Evolutionary conservation across 2,113 vertebrate genomes (phyloP).

Genomic region (Marmota monax): DNA sequence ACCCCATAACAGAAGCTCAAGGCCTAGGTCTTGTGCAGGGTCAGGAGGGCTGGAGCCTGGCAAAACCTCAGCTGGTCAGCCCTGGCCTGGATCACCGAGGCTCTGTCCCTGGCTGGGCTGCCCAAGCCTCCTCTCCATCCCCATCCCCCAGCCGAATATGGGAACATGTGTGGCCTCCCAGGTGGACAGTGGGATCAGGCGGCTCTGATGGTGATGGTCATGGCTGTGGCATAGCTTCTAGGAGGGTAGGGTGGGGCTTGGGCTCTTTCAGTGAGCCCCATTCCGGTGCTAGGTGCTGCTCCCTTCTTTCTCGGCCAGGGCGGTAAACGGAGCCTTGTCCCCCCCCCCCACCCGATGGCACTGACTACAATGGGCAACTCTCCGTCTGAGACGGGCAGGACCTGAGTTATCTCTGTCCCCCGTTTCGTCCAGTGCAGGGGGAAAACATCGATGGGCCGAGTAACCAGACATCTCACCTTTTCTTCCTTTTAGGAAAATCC

Average conservation of each 20-base stretch:
- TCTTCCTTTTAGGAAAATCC: slow-evolving; percentile 85
- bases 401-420: not conserved
- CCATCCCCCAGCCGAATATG: not conserved
- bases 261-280: not conserved
- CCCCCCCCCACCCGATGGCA: not conserved
- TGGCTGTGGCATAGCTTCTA: not conserved
- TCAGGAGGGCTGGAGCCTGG: not conserved
- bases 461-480: rapidly evolving
- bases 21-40: not conserved
- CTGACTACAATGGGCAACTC: not conserved
- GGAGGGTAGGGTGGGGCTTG: not conserved
- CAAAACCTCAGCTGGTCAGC: not conserved
- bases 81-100: not conserved
- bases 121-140: not conserved
- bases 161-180: not conserved
- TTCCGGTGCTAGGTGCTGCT: too few relatives aligned
- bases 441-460: too few relatives aligned
- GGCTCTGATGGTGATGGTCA: not conserved
- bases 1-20: not conserved
- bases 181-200: not conserved
- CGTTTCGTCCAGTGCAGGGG: not conserved
- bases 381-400: not conserved
- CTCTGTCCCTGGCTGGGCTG: not conserved
- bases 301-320: too few relatives aligned
- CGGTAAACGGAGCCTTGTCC: too few relatives aligned